Percentiles rank a stretch among this genome's conserved stretches.
Evolutionary conservation across 2,113 vertebrate species (phyloP).

Genomic region (Solenodon paradoxus): DNA sequence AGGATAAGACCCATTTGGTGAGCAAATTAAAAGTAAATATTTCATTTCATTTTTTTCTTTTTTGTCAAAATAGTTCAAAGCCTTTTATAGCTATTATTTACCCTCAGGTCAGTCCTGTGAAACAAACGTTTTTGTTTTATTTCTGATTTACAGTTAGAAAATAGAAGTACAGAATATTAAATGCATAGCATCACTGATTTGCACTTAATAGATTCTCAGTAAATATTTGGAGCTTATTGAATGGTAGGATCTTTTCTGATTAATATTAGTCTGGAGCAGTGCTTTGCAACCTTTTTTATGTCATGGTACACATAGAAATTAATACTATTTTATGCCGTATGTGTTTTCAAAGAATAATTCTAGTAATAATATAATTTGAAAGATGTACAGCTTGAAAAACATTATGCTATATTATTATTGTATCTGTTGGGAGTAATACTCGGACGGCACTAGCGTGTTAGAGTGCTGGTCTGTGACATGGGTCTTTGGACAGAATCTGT

Average conservation of each 20-base stretch:
- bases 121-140: not conserved
- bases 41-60: not conserved
- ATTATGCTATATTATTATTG: not conserved
- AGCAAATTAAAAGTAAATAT: slow-evolving; percentile 58
- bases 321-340: not conserved
- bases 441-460: not conserved
- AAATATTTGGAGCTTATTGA: not conserved
- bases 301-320: not conserved
- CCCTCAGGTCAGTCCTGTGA: not conserved
- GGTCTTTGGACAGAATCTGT: not conserved
- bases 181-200: not conserved
- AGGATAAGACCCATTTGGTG: slow-evolving; percentile 3
- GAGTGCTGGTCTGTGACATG: not conserved
- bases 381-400: not conserved
- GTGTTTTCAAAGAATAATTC: not conserved
- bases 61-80: slow-evolving; percentile 27
- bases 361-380: not conserved
- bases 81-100: not conserved
- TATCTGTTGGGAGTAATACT: not conserved
- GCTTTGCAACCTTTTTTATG: not conserved
- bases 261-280: not conserved
- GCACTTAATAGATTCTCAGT: not conserved
- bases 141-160: not conserved
- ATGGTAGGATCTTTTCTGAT: slow-evolving; percentile 1
- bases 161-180: not conserved